Conservation (phyloP, 2,797 vertebrate genomes). For the Hylomyscus alleni region DNA sequence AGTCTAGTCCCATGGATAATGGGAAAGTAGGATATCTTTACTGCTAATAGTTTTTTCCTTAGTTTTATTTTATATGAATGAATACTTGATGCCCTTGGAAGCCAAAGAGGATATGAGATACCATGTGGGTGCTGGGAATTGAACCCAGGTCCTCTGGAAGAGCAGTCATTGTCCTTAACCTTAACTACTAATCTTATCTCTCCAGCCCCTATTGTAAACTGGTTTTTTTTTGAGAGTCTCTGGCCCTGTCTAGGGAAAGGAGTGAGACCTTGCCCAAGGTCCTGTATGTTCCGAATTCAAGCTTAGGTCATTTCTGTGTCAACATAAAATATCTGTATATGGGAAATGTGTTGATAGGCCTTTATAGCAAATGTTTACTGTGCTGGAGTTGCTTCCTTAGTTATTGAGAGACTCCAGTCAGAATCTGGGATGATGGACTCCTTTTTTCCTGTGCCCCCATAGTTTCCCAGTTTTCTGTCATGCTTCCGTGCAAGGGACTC, state of each 20-base stretch:
- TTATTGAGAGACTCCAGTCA: not conserved
- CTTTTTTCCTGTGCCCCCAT: not conserved
- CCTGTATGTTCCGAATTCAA: not conserved
- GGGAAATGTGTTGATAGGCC: not conserved
- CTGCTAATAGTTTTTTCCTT: not conserved
- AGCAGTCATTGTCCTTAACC: not conserved
- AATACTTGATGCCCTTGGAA: not conserved
- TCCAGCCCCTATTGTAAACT: not conserved
- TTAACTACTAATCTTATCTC: not conserved
- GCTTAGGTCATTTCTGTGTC: not conserved
- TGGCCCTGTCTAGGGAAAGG: not conserved
- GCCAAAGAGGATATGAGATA: not conserved
- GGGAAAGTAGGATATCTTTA: not conserved
- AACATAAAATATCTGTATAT: not conserved
- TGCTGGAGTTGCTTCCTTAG: not conserved
- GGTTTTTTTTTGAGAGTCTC: not conserved
- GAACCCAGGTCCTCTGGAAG: not conserved
- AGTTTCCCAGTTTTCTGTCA: not conserved
- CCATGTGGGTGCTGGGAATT: not conserved
- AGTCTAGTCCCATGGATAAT: not conserved
- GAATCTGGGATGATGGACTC: not conserved
- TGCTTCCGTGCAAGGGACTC: not conserved
- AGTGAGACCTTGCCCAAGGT: not conserved
- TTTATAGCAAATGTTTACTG: not conserved
- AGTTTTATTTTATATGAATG: not conserved